Conservation (phyloP, 1,140 invertebrate genomes). For the Drosophila melanica region DNA sequence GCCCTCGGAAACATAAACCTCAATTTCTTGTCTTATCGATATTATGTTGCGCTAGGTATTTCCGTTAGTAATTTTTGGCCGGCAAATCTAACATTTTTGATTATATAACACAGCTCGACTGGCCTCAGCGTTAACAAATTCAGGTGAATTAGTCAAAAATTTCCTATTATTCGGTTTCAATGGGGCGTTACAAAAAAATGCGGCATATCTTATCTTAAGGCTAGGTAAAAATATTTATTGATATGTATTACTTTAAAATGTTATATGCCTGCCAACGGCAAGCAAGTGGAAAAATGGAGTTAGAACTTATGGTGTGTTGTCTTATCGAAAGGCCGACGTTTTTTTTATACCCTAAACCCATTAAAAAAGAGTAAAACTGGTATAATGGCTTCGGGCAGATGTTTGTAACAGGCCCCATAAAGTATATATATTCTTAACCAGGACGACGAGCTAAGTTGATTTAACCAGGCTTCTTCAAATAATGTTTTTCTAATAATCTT, state of each 20-base stretch:
- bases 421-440: too few species aligned
- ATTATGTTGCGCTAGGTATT: slow-evolving; percentile 41
- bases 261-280: slow-evolving; percentile 37
- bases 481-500: too few species aligned
- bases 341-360: too few species aligned
- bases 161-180: slow-evolving; percentile 42
- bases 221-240: slow-evolving; percentile 56
- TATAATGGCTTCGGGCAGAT: too few species aligned
- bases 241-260: slow-evolving; percentile 38
- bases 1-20: slow-evolving; percentile 47
- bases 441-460: too few species aligned
- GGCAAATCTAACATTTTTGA: slow-evolving; percentile 28
- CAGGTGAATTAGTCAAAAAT: slow-evolving; percentile 34
- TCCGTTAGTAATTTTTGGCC: slow-evolving; percentile 47
- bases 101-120: slow-evolving; percentile 42
- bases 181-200: slow-evolving; percentile 49
- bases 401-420: too few species aligned
- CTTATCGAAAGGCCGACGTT: slow-evolving; percentile 4
- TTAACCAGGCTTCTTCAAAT: too few species aligned
- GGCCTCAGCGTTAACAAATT: slow-evolving; percentile 59
- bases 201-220: slow-evolving; percentile 62
- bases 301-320: slow-evolving; percentile 8
- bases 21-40: slow-evolving; percentile 68
- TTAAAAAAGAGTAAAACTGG: too few species aligned
- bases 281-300: slow-evolving; percentile 10